phyloP scores from a whole-genome alignment of 2,888 invertebrate genomes.

The Agrochola lychnidis region DNA sequence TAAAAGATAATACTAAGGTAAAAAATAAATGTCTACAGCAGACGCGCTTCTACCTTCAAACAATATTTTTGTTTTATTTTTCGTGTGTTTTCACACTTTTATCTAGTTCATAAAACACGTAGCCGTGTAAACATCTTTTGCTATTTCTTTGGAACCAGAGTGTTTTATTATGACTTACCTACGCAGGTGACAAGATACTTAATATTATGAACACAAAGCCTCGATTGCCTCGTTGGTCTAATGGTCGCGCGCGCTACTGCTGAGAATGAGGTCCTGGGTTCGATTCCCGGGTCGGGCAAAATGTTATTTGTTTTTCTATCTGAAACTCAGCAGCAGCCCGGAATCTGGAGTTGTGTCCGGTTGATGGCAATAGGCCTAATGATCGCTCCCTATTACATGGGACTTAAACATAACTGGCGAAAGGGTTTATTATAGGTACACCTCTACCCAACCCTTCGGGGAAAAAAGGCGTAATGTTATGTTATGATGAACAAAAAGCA shows the following conservation, averaged over 20 bases:
- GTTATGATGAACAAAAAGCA: conserved; percentile 7
- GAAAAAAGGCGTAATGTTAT: background rate
- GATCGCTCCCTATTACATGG: background rate
- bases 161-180: background rate
- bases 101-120: conserved; percentile 27
- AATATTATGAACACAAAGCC: conserved; percentile 9
- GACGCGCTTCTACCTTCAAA: background rate
- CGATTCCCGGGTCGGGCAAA: background rate
- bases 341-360: too few species aligned
- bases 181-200: conserved; percentile 13
- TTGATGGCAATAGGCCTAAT: too few species aligned
- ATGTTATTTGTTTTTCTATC: background rate
- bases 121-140: background rate
- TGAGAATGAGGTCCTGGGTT: background rate
- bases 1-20: background rate
- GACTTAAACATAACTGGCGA: background rate
- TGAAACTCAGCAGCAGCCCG: background rate
- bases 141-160: background rate
- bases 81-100: conserved; percentile 5
- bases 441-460: background rate
- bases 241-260: background rate
- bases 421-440: background rate
- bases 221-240: background rate
- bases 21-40: background rate
- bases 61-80: conserved; percentile 10